Evolutionary conservation across 2,797 vertebrate species (phyloP).

Genomic region (Dermochelys coriacea): DNA sequence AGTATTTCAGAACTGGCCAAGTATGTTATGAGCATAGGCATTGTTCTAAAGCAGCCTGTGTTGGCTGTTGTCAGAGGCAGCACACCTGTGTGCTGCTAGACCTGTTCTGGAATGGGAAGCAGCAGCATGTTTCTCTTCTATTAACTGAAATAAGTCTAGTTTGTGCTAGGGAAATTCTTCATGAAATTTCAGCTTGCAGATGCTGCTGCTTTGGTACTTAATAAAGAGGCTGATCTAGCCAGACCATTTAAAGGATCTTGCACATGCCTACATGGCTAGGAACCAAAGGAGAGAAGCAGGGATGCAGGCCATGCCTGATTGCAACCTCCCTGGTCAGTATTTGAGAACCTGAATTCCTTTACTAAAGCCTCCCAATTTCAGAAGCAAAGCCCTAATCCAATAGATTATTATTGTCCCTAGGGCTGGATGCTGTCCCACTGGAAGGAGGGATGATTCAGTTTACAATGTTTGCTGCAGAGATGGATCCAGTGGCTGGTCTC

Average conservation of each 20-base stretch:
- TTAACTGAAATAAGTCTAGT: neutral
- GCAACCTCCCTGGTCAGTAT: neutral
- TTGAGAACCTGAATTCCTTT: neutral
- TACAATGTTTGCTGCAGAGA: neutral
- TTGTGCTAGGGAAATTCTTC: neutral
- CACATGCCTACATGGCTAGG: neutral
- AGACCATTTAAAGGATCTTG: too few relatives aligned
- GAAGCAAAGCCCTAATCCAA: constrained; percentile 10
- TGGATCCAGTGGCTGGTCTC: neutral
- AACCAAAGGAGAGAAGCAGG: neutral
- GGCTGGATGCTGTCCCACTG: neutral
- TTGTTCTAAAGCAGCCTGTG: neutral
- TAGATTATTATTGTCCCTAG: neutral
- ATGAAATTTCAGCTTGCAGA: neutral
- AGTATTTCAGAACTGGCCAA: neutral
- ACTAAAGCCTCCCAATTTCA: neutral
- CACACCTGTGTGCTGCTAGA: neutral
- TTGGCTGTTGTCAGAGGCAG: neutral
- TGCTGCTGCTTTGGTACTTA: neutral
- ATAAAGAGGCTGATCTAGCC: too few relatives aligned
- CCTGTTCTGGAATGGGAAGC: neutral
- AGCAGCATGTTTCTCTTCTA: neutral
- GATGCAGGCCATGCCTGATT: accelerated
- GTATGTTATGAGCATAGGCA: neutral
- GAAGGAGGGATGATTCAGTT: neutral